phyloP scores from a whole-genome alignment of 2,113 vertebrate genomes.

The Platichthys flesus region DNA sequence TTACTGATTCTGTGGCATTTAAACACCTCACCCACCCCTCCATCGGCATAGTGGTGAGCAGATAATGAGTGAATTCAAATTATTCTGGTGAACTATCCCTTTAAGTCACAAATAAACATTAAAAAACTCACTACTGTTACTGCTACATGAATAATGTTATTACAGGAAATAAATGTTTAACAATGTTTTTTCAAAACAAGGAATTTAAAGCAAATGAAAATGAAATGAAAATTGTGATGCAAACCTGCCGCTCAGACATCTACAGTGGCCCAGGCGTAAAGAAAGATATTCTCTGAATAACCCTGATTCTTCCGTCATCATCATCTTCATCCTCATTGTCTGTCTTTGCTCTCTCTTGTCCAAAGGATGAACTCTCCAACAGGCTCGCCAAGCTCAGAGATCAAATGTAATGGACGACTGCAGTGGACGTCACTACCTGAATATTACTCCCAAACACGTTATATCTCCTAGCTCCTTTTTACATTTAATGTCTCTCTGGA shows the following conservation, averaged over 20 bases:
- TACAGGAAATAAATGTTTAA: too few relatives aligned
- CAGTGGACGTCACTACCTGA: constrained; percentile 56
- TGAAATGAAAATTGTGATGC: too few relatives aligned
- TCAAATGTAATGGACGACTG: constrained; percentile 82
- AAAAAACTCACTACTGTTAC: too few relatives aligned
- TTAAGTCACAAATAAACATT: too few relatives aligned
- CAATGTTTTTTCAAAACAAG: background rate
- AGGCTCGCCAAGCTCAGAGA: constrained; percentile 93
- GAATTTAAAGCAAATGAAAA: background rate
- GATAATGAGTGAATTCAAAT: too few relatives aligned
- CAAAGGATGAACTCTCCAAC: constrained; percentile 93
- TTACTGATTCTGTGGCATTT: too few relatives aligned
- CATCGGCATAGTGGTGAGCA: too few relatives aligned
- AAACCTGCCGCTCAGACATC: too few relatives aligned
- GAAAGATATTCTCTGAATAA: background rate
- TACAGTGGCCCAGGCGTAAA: too few relatives aligned
- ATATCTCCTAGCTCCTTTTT: constrained; percentile 33
- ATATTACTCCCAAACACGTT: constrained; percentile 31
- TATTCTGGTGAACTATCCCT: too few relatives aligned
- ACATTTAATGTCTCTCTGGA: constrained; percentile 11
- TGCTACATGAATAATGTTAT: too few relatives aligned
- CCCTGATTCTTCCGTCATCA: background rate
- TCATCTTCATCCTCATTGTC: constrained; percentile 9
- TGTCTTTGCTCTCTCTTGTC: constrained; percentile 23
- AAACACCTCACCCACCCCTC: too few relatives aligned